phyloP scores from a whole-genome alignment of 2,888 invertebrate genomes.

The Coelopa pilipes region DNA sequence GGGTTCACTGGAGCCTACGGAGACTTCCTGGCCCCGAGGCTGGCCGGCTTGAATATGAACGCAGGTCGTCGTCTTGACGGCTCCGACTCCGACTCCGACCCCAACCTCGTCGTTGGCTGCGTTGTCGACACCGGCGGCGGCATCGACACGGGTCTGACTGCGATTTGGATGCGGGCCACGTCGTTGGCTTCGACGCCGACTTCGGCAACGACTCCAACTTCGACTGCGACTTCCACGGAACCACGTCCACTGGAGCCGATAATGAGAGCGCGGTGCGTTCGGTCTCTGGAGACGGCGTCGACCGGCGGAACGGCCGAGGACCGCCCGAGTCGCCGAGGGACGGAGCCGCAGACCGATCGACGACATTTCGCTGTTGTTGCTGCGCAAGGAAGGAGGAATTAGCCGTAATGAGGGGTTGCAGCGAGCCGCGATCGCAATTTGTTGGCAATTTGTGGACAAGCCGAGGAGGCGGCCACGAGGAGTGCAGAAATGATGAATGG shows the following conservation, averaged over 20 bases:
- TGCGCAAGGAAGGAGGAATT: background rate
- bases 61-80: background rate
- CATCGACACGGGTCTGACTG: background rate
- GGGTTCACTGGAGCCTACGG: constrained; percentile 17
- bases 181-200: background rate
- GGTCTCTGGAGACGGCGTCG: background rate
- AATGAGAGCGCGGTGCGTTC: background rate
- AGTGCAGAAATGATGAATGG: no score
- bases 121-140: background rate
- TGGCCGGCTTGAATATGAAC: constrained; percentile 7
- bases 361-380: constrained; percentile 22
- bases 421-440: constrained; percentile 15
- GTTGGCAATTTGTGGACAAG: constrained; percentile 19
- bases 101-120: background rate
- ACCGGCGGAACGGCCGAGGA: background rate
- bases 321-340: background rate
- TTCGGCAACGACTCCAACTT: background rate
- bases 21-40: constrained; percentile 32
- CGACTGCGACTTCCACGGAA: constrained; percentile 5
- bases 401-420: constrained; percentile 26
- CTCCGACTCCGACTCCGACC: background rate
- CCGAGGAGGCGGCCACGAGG: no score
- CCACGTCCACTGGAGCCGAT: background rate
- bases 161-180: background rate
- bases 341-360: constrained; percentile 16